Base-by-base conservation (phyloP, 1,140 invertebrate genomes). In the Prorops nasuta region DNA sequence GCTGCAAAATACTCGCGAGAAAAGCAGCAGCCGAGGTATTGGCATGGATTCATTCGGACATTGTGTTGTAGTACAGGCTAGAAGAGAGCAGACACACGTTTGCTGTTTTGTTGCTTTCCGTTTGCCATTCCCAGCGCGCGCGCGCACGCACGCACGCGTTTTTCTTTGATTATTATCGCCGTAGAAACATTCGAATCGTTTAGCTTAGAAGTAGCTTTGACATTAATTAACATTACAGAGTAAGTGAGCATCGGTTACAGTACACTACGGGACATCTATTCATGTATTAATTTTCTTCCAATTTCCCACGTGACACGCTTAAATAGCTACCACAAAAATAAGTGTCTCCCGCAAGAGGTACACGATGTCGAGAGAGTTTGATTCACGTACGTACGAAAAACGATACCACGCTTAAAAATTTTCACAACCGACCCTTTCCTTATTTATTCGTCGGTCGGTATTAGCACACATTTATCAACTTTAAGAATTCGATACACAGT, bases 401-500 rank as follows among this genome's bases (percentile, higher is more conserved):
- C 10, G 24, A 28, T 10, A 28, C 24, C 4, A 4, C 24, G 28
- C 12, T 28, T 28, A 28, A 28, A 28, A 6, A 28, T 28, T 28
- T 28, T 6, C 10, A 28, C 4, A 4, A 28, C 10, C 24, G 10
- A 6, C 10, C 10, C 10, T 28, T 28, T 28, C 10, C 10, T 6
- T 10, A 10, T 28, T 28, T 28, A 6, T 28, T 28, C 24, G 4
- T 28, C n/a, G n/a, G n/a, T n/a, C n/a, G n/a, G n/a, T n/a, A n/a
- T n/a, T n/a, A n/a, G n/a, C n/a, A n/a, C n/a, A n/a, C n/a, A n/a
- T n/a, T n/a, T 10, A 6, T 28, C 10, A 28, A 28, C 37, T 45
- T 31, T 47, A 54, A 57, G 51, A 54, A 55, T 31, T 44, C 45
- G 56, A 55, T 52, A 56, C 44, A 58, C 46, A 50, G 47, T 50